Conservation (phyloP, 2,888 invertebrate species). For the Hololepta plana region DNA sequence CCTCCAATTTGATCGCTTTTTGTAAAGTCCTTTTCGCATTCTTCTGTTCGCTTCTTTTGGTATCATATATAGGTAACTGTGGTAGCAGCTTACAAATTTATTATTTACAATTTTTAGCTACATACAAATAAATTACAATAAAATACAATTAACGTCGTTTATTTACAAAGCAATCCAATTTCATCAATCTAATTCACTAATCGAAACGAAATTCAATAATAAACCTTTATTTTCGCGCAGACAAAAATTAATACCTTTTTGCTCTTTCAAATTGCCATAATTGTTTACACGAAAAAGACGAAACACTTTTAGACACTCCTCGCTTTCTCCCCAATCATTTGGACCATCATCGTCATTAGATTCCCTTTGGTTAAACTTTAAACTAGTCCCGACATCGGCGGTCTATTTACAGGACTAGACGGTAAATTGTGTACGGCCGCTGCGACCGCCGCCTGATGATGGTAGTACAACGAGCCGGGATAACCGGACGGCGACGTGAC, state of each 20-base stretch:
- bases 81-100: conserved; percentile 16
- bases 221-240: no score
- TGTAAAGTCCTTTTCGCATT: conserved; percentile 2
- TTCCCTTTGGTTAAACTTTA: conserved; percentile 15
- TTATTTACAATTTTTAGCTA: conserved; percentile 9
- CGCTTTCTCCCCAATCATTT: not conserved
- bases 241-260: no score
- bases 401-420: conserved; percentile 45
- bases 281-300: conserved; percentile 8
- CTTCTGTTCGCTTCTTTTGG: conserved; percentile 16
- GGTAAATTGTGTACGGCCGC: conserved; percentile 33
- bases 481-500: conserved; percentile 23
- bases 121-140: conserved; percentile 8
- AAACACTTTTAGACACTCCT: conserved; percentile 5
- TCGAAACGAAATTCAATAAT: no score
- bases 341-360: conserved; percentile 1
- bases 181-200: no score
- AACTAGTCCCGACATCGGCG: conserved; percentile 48
- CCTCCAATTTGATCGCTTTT: no score
- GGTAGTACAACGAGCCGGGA: conserved; percentile 29
- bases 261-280: no score
- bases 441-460: conserved; percentile 28
- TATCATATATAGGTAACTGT: conserved; percentile 23
- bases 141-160: conserved; percentile 13
- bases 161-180: conserved; percentile 13